phyloP scores from a whole-genome alignment of 2,113 vertebrate species.

The Sula dactylatra region DNA sequence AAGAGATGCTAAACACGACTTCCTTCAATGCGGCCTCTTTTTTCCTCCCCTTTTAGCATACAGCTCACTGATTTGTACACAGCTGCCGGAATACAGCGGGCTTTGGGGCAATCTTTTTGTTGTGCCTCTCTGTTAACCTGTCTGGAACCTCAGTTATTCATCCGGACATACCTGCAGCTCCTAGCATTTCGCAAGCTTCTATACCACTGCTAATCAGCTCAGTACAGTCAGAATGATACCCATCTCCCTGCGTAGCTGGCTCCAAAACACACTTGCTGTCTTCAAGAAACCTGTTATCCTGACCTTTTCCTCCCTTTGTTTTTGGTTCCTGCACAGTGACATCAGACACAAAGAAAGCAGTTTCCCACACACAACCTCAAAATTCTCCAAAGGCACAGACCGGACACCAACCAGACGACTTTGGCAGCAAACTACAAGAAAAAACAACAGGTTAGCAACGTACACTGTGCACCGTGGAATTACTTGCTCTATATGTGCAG shows the following conservation, averaged over 20 bases:
- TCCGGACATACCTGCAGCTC: background rate
- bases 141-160: background rate
- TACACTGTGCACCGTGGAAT: accelerated
- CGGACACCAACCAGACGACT: background rate
- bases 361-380: background rate
- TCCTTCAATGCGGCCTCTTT: accelerated
- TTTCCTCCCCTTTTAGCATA: background rate
- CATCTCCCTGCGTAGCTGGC: background rate
- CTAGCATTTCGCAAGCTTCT: background rate
- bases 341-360: background rate
- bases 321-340: background rate
- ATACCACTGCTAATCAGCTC: background rate
- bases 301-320: constrained; percentile 38
- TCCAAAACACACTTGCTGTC: background rate
- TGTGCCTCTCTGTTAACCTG: background rate
- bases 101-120: background rate
- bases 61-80: background rate
- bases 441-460: background rate
- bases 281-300: background rate
- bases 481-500: background rate
- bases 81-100: accelerated
- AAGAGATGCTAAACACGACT: background rate
- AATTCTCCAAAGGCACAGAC: background rate
- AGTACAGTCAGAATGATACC: background rate
- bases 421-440: background rate